phyloP scores from a whole-genome alignment of 2,113 vertebrate genomes.

The Vulpes ferrilata region DNA sequence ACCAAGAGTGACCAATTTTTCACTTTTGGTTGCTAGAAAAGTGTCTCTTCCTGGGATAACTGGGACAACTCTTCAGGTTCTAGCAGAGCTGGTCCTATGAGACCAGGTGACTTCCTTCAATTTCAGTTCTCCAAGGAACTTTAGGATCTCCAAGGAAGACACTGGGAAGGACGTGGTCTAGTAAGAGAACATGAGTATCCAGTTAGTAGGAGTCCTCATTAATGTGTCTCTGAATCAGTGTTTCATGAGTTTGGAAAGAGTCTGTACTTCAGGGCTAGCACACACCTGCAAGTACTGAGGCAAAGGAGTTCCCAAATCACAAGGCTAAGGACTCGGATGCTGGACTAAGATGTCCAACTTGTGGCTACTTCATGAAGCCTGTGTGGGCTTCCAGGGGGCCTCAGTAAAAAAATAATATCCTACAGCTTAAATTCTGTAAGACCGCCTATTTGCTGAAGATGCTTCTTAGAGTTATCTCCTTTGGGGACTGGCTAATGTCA shows the following conservation, averaged over 20 bases:
- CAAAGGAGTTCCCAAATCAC: background rate
- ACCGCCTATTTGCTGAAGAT: background rate
- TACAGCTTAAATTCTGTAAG: background rate
- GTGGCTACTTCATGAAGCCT: background rate
- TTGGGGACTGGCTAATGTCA: background rate
- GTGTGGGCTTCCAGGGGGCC: too few relatives aligned
- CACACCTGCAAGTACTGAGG: background rate
- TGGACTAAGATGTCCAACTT: background rate
- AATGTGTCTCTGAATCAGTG: background rate
- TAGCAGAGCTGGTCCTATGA: background rate
- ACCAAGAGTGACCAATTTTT: background rate
- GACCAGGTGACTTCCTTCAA: background rate
- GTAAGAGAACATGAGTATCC: background rate
- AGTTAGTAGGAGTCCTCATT: background rate
- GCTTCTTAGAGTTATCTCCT: background rate
- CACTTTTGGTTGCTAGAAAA: background rate
- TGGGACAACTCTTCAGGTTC: background rate
- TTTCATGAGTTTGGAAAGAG: background rate
- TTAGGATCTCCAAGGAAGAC: background rate
- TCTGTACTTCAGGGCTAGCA: background rate
- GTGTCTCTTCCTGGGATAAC: background rate
- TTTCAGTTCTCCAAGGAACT: background rate
- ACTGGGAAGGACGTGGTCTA: background rate
- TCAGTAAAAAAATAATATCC: background rate
- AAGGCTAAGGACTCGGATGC: background rate